Base-by-base conservation (phyloP, 1,140 invertebrate genomes). In the Meloidogyne exigua region DNA sequence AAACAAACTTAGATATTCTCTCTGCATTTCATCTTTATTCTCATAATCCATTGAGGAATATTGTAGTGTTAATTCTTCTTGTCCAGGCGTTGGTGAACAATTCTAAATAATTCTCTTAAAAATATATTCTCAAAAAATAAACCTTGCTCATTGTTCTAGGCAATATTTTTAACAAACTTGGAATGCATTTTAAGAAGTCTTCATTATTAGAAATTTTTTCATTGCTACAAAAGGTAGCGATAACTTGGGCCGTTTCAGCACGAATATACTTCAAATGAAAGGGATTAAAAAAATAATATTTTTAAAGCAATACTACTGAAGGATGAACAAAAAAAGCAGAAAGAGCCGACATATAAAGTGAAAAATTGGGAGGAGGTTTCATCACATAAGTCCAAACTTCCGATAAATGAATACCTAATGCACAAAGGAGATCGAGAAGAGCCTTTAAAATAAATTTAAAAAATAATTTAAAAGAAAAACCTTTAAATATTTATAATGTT, bases 11-110 rank as follows among this genome's bases (percentile, higher is more conserved):
- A 75, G 76, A 64, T 80, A 84, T 72, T 84, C 83, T 21, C 77
- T 76, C 15, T 68, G 67, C 32, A 80, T 78, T 26, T 85, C 83
- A 13, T 63, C 44, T 44, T 85, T 84, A 44, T 76, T 73, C 18
- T 85, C 83, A 65, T 86, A 84, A 68, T 84, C 83, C 82, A 84
- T 80, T 13, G 32, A 28, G 3, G 80, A 82, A 69, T 85, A 84
- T 26, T 85, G 77, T 13, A 23, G 26, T 13, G 82, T 79, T 62
- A 65, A 21, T 15, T 75, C 72, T n/a, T 21, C 23, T 75, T 75
- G 36, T 12, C n/a, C 65, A 32, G 26, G 15, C 9, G 71, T 63
- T n/a, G 57, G n/a, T 13, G 72, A n/a, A 62, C 57, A 77, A 65
- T 39, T 13, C 42, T 64, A 13, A 76, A 25, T 44, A 42, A 49